A percentile compares a stretch with the other conserved stretches of the same genome.
Evolutionary conservation across 2,113 vertebrate genomes (phyloP).

Genomic region (Albula goreensis): DNA sequence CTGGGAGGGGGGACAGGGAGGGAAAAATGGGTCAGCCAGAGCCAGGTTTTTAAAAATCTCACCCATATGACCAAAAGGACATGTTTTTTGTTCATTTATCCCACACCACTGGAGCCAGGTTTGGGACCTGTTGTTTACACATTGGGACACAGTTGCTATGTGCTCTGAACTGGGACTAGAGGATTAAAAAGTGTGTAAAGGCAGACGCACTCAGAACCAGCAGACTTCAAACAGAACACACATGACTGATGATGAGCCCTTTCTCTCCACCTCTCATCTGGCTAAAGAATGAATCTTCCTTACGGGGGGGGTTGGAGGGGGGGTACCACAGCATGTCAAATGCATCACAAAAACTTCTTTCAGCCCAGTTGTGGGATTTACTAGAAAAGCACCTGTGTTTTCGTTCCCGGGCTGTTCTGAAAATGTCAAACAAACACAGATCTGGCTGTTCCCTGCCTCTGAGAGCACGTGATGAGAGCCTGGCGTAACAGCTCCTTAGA

Average conservation of each 20-base stretch:
- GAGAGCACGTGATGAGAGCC: constrained; percentile 9
- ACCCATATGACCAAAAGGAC: not conserved
- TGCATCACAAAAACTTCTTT: not conserved
- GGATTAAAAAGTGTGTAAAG: not conserved
- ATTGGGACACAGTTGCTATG: too few relatives aligned
- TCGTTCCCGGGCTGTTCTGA: not conserved
- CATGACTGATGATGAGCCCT: not conserved
- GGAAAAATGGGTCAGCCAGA: not conserved
- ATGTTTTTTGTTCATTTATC: not conserved
- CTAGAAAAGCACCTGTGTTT: not conserved
- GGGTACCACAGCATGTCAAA: not conserved
- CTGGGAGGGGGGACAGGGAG: not conserved
- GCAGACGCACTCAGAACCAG: not conserved
- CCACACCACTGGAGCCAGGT: not conserved
- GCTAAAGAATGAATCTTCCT: not conserved
- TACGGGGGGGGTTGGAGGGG: too few relatives aligned
- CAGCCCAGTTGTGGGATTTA: not conserved
- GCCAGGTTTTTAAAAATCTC: not conserved
- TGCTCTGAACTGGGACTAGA: not conserved
- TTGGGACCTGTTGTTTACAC: not conserved
- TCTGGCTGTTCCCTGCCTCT: not conserved
- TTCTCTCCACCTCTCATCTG: not conserved
- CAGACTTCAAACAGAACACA: not conserved
- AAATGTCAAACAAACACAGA: not conserved
- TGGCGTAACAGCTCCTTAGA: constrained; percentile 24